Conservation (phyloP, 2,797 vertebrate species). For the Spatula clypeata region DNA sequence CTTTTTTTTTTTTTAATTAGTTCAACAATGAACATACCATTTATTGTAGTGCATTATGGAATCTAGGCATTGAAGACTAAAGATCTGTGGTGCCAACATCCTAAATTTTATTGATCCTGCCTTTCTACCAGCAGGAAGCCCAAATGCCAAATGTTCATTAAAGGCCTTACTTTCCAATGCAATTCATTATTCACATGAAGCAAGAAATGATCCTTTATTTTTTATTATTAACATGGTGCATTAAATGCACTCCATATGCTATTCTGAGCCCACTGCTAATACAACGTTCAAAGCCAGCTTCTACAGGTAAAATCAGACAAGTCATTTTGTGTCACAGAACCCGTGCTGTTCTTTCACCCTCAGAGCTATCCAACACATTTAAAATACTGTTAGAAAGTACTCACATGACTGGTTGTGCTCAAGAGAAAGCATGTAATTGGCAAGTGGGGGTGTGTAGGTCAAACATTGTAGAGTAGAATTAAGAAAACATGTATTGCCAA, state of each 20-base stretch:
- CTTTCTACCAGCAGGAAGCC: slow-evolving; percentile 35
- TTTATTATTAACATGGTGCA: background rate
- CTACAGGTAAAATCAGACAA: background rate
- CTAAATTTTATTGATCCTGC: background rate
- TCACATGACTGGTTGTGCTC: slow-evolving; percentile 97
- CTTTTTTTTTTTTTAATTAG: background rate
- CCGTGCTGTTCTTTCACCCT: background rate
- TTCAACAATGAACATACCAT: background rate
- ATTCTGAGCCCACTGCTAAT: slow-evolving; percentile 20
- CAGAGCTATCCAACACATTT: background rate
- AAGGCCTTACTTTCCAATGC: slow-evolving; percentile 12
- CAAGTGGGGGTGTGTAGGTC: slow-evolving; percentile 95
- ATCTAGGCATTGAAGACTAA: background rate
- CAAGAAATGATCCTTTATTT: background rate
- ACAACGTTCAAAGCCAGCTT: slow-evolving; percentile 15
- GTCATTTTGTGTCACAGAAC: background rate
- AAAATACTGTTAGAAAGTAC: slow-evolving; percentile 12
- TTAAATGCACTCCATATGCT: background rate
- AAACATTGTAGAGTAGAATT: slow-evolving; percentile 97
- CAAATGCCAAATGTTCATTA: slow-evolving; percentile 48
- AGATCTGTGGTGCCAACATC: background rate
- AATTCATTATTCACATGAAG: background rate
- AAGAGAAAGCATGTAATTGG: slow-evolving; percentile 95
- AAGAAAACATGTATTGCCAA: slow-evolving; percentile 97
- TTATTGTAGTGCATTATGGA: background rate